These are phyloP conservation scores for Glaucidium brasilianum DNA, from an alignment of 2,113 vertebrate genomes.

Conservation along the genomic window DNA sequence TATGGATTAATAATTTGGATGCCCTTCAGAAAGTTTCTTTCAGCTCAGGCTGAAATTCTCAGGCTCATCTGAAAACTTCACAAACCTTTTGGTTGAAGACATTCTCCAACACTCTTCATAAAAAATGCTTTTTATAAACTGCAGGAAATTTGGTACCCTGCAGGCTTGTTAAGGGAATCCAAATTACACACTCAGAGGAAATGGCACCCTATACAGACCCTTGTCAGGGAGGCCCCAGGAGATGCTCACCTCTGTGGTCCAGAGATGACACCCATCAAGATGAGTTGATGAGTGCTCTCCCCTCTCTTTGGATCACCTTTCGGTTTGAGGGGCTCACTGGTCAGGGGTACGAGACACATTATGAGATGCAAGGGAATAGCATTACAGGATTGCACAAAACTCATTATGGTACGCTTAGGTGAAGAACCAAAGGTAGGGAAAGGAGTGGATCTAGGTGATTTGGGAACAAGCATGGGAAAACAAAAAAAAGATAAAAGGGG, in stretches of 20 bases:
- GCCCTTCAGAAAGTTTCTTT: background rate
- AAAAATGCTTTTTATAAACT: background rate
- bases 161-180: background rate
- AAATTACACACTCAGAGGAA: background rate
- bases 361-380: background rate
- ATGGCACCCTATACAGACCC: background rate
- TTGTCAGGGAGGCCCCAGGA: background rate
- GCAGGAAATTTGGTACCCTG: background rate
- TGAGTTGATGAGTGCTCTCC: background rate
- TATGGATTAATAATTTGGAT: constrained; percentile 33
- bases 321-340: background rate
- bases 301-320: background rate
- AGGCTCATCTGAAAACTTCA: background rate
- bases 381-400: background rate
- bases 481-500: background rate
- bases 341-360: background rate
- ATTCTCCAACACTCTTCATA: background rate
- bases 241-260: background rate
- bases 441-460: background rate
- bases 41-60: background rate
- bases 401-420: background rate
- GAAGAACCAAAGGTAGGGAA: background rate
- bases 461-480: background rate
- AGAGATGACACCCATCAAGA: background rate
- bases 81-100: background rate